These are phyloP conservation scores for Nesidiocoris tenuis DNA, from an alignment of 2,888 invertebrate genomes.

Conservation along the genomic window DNA sequence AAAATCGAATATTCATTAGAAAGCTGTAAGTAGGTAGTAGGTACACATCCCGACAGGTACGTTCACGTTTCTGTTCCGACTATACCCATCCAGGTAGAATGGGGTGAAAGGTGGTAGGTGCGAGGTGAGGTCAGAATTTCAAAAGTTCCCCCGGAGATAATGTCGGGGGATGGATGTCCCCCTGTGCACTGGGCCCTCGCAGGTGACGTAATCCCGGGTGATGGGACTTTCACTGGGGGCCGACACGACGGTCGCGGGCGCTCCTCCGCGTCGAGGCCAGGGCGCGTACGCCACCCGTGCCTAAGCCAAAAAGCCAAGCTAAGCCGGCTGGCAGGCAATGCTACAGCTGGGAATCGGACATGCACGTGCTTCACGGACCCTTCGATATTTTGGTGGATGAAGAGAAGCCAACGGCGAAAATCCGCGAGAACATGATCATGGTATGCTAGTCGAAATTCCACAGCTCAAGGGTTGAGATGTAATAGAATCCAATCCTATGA, in stretches of 20 bases:
- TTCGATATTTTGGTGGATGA: no score
- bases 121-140: not conserved
- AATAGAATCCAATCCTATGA: no score
- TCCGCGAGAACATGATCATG: no score
- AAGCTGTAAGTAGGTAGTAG: not conserved
- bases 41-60: not conserved
- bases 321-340: no score
- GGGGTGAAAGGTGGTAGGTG: not conserved
- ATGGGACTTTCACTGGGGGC: not conserved
- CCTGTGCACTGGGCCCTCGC: not conserved
- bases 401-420: no score
- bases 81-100: not conserved
- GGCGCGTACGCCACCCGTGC: not conserved
- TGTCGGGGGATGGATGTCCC: not conserved
- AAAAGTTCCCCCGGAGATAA: not conserved
- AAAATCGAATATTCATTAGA: not conserved
- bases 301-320: no score
- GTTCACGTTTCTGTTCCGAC: not conserved
- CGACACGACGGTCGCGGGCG: not conserved
- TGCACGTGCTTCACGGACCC: no score
- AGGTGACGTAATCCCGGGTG: not conserved
- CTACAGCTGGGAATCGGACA: no score
- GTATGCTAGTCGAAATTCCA: no score
- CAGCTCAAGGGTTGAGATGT: no score
- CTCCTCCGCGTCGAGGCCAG: not conserved